Conservation (phyloP, 2,797 vertebrate genomes). For the Anabas testudineus region DNA sequence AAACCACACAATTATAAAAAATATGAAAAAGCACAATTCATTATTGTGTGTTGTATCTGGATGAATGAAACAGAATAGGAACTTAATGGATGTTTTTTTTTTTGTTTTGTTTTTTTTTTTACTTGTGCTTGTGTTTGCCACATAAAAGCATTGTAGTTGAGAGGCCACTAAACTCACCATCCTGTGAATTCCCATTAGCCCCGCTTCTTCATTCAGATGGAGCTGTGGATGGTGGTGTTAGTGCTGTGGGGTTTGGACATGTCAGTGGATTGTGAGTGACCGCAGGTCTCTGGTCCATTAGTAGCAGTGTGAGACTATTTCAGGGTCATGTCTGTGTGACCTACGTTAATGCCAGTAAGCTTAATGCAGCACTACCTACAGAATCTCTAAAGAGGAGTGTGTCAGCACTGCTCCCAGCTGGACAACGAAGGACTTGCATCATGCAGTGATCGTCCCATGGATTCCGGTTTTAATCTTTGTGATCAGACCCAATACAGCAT, state of each 20-base stretch:
- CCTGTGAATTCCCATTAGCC: conserved; percentile 27
- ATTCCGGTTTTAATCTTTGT: neutral
- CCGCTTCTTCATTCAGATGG: conserved; percentile 10
- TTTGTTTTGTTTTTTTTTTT: no score
- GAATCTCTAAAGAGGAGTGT: conserved; percentile 19
- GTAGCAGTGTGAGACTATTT: conserved; percentile 52
- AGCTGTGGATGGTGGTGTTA: conserved; percentile 8
- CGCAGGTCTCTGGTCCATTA: conserved; percentile 54
- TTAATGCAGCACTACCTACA: conserved; percentile 48
- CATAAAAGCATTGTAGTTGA: neutral
- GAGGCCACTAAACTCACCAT: neutral
- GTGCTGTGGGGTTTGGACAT: conserved; percentile 19
- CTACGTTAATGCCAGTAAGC: conserved; percentile 80
- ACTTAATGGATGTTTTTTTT: neutral
- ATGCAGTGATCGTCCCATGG: neutral
- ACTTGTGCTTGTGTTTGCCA: neutral
- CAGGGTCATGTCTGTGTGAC: conserved; percentile 84
- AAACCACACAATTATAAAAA: neutral
- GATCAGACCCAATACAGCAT: neutral
- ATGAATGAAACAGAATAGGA: neutral
- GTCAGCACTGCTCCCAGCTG: conserved; percentile 60
- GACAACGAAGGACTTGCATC: conserved; percentile 36
- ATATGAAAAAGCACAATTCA: no score
- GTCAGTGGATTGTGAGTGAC: conserved; percentile 50
- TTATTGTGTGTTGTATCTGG: neutral